These are phyloP conservation scores for Phrynosoma platyrhinos DNA, from an alignment of 2,113 vertebrate genomes.

Conservation along the genomic window DNA sequence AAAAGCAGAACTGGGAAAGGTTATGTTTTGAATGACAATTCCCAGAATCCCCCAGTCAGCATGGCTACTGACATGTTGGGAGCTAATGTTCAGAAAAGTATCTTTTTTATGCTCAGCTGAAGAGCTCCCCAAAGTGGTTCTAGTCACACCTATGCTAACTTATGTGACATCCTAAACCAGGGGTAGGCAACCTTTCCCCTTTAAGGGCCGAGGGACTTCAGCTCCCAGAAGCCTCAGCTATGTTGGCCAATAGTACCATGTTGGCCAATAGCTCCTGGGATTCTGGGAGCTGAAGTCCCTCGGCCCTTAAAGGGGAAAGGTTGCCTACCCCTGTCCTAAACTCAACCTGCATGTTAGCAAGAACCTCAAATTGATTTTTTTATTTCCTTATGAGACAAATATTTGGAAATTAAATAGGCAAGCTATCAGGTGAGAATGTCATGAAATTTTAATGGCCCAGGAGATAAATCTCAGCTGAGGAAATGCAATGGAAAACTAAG, in stretches of 20 bases:
- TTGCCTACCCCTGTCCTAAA: too few species aligned
- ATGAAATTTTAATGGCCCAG: not conserved
- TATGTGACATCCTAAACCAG: not conserved
- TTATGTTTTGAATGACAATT: not conserved
- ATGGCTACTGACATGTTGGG: not conserved
- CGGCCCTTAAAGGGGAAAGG: too few species aligned
- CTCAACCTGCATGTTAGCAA: not conserved
- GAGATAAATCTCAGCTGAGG: slow-evolving; percentile 16
- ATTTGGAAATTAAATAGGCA: slow-evolving; percentile 10
- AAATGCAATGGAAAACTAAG: slow-evolving; percentile 21
- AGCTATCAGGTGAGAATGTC: not conserved
- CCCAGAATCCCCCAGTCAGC: too few species aligned
- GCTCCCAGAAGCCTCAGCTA: too few species aligned
- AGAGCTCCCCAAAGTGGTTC: not conserved
- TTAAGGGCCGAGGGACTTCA: too few species aligned
- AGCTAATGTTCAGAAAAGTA: not conserved
- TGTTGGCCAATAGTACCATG: too few species aligned
- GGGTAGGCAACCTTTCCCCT: too few species aligned
- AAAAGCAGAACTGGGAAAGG: not conserved
- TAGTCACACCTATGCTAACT: not conserved
- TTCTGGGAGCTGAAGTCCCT: too few species aligned
- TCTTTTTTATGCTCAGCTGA: not conserved
- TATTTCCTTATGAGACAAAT: not conserved
- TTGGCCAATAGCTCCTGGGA: too few species aligned
- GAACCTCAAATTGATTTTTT: not conserved